These are phyloP conservation scores for Yponomeuta evonymella DNA, from an alignment of 2,888 invertebrate genomes.

Conservation along the genomic window DNA sequence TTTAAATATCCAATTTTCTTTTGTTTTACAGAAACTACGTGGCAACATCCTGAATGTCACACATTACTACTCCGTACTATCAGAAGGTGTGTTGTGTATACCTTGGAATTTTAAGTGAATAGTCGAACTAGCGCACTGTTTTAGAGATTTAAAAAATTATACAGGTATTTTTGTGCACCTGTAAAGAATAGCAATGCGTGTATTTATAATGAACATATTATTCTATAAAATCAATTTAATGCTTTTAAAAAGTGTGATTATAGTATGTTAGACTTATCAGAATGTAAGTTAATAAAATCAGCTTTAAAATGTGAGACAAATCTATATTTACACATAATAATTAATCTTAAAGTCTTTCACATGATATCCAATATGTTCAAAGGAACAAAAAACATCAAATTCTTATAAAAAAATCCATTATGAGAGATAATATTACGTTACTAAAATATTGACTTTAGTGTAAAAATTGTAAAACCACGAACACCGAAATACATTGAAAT, in stretches of 20 bases:
- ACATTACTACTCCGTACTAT: slow-evolving; percentile 93
- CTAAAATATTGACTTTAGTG: neutral
- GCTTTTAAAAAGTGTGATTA: neutral
- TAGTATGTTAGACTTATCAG: neutral
- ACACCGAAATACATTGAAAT: neutral
- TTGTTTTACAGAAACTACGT: slow-evolving; percentile 71
- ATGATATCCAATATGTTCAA: neutral
- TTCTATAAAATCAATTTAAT: neutral
- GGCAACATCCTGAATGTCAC: slow-evolving; percentile 87
- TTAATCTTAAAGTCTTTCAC: neutral
- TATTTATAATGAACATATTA: neutral
- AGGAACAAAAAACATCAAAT: neutral
- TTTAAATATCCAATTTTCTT: slow-evolving; percentile 2
- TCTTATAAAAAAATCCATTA: neutral
- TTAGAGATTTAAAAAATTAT: neutral
- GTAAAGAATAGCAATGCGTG: neutral
- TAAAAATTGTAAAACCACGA: neutral
- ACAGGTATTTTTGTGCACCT: neutral
- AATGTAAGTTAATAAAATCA: slow-evolving; percentile 12
- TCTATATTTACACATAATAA: slow-evolving; percentile 13
- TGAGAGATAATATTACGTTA: neutral
- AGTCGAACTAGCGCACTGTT: no score
- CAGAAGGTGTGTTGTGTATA: slow-evolving; percentile 93
- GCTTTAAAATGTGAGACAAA: neutral
- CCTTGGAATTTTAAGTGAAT: slow-evolving; percentile 91